These are phyloP conservation scores for Linnaemya tessellans DNA, from an alignment of 2,888 invertebrate species.

Conservation along the genomic window DNA sequence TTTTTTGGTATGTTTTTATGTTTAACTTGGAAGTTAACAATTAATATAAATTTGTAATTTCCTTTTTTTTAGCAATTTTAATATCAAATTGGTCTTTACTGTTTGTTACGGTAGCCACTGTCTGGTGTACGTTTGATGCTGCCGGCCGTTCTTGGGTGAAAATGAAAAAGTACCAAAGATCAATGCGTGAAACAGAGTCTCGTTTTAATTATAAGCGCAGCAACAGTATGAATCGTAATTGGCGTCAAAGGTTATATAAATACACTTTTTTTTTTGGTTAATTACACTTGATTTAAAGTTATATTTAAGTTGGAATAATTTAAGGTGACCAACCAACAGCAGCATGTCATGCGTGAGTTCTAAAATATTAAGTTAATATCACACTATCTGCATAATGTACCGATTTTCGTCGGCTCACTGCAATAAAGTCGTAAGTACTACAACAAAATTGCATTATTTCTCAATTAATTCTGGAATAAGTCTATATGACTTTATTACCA, in stretches of 20 bases:
- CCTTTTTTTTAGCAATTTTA: conserved; percentile 86
- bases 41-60: not conserved
- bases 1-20: conserved; percentile 86
- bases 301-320: not conserved
- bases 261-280: conserved; percentile 5
- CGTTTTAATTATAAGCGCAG: conserved; percentile 90
- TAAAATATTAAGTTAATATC: too few species aligned
- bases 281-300: not conserved
- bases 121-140: conserved; percentile 94
- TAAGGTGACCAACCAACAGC: not conserved
- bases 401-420: too few species aligned
- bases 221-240: conserved; percentile 90
- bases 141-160: conserved; percentile 96
- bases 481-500: too few species aligned
- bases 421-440: too few species aligned
- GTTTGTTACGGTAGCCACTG: conserved; percentile 88
- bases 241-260: conserved; percentile 89
- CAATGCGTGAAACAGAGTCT: conserved; percentile 90
- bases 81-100: conserved; percentile 91
- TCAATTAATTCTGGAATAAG: too few species aligned
- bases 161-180: conserved; percentile 93
- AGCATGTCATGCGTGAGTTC: too few species aligned
- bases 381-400: too few species aligned
- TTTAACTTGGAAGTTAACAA: not conserved
- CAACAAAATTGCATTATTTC: too few species aligned